These are phyloP conservation scores for Andrena chrysosceles DNA, from an alignment of 2,888 invertebrate genomes.

Conservation along the genomic window DNA sequence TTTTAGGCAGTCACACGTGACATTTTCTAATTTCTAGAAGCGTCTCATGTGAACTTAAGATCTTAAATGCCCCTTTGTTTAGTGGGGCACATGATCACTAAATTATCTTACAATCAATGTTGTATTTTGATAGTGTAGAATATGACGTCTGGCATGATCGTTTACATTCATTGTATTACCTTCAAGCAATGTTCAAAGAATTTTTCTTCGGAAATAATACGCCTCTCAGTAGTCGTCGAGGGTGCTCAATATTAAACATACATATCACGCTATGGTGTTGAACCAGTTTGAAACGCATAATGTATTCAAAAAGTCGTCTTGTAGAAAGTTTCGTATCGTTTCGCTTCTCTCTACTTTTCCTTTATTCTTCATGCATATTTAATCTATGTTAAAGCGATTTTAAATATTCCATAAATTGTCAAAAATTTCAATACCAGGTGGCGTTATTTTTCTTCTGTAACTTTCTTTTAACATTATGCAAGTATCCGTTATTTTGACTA, in stretches of 20 bases:
- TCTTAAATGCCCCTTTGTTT: too few relatives aligned
- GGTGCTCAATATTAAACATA: not conserved
- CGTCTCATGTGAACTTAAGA: too few relatives aligned
- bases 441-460: too few relatives aligned
- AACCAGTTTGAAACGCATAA: slow-evolving; percentile 12
- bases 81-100: too few relatives aligned
- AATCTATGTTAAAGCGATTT: not conserved
- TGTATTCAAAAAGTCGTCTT: slow-evolving; percentile 26
- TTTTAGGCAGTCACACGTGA: too few relatives aligned
- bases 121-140: slow-evolving; percentile 79
- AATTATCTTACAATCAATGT: slow-evolving; percentile 63
- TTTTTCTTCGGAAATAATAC: slow-evolving; percentile 45
- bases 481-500: too few relatives aligned
- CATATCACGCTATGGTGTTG: not conserved
- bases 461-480: too few relatives aligned
- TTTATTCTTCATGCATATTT: not conserved
- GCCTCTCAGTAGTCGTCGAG: slow-evolving; percentile 25
- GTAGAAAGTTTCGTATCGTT: not conserved
- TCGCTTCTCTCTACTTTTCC: not conserved
- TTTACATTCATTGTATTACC: too few relatives aligned
- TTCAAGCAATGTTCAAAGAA: not conserved
- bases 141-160: too few relatives aligned
- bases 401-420: too few relatives aligned
- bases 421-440: too few relatives aligned
- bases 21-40: too few relatives aligned